Percentiles rank a stretch among this genome's conserved stretches.
These are phyloP conservation scores for Troilus luridus DNA, from an alignment of 2,888 invertebrate species.

Conservation along the genomic window DNA sequence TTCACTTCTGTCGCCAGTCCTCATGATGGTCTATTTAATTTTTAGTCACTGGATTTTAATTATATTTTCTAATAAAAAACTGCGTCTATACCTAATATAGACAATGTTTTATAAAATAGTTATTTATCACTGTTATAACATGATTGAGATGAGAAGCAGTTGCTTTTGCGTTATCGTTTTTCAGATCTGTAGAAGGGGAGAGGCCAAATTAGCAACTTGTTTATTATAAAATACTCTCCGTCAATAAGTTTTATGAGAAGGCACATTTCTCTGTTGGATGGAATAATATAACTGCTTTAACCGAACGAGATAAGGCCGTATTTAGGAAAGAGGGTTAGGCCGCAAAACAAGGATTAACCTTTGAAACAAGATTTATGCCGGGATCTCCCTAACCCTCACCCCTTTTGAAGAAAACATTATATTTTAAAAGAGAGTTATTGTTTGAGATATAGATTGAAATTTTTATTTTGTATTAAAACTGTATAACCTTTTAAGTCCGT, in stretches of 20 bases:
- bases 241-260: background rate
- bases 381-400: background rate
- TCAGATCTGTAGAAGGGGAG: background rate
- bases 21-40: no score
- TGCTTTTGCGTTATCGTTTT: background rate
- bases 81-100: background rate
- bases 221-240: background rate
- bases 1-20: no score
- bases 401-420: background rate
- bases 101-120: background rate
- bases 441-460: background rate
- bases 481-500: no score
- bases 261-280: background rate
- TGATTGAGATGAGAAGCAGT: background rate
- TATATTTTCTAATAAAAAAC: no score
- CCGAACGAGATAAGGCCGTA: background rate
- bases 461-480: background rate
- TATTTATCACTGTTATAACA: background rate
- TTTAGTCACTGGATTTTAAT: no score
- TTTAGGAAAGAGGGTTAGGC: constrained; percentile 25
- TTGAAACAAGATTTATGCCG: background rate
- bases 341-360: constrained; percentile 29
- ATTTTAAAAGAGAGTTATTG: background rate
- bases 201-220: background rate
- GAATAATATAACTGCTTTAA: background rate